Evolutionary conservation across 2,797 vertebrate genomes (phyloP), one percentile per base, ranked within the genome.

Genomic region (Anolis apletophallus): DNA sequence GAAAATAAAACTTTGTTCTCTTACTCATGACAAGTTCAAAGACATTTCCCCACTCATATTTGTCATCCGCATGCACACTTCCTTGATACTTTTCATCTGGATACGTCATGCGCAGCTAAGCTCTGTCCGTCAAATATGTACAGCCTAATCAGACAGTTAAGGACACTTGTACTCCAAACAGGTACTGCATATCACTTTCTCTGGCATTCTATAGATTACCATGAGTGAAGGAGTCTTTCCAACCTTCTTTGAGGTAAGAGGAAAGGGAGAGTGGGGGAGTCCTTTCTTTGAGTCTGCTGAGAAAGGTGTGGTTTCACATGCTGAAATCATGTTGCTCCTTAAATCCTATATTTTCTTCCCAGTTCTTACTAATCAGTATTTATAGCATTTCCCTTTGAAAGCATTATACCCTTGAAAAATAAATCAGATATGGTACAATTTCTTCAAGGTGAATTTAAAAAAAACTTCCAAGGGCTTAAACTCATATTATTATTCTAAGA

Each of bases 381-480:
- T 91, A 77, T 77, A 85, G 85, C 93, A 94, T 83, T 74, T 87
- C 91, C 34, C 74, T 94, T 93, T 87, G 89, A 34, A 89, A 92
- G 72, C 17, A 77, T 57, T 87, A 68, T 46, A 19, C 81, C 21
- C 84, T 94, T 93, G 89, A 83, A 67, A 90, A 86, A 32, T 68
- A 68, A 81, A 87, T 89, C 79, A 94, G 91, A 84, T 78, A 74
- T 14, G 85, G 83, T 55, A 55, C 26, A 5, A 77, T 78, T 91
- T 84, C 76, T 90, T 91, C 36, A 91, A 93, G 0, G 64, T 59
- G 32, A 64, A 79, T 5, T n/a, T 64, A 29, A 64, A 54, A 75
- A 86, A 91, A 74, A n/a, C 64, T 10, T 89, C 26, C 36, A 68
- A 88, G 88, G 64, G 79, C 3, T 69, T 52, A 75, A 69, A 78